Evolutionary conservation across 1,140 invertebrate genomes (phyloP).

Genomic region (Zaprionus africanus): DNA sequence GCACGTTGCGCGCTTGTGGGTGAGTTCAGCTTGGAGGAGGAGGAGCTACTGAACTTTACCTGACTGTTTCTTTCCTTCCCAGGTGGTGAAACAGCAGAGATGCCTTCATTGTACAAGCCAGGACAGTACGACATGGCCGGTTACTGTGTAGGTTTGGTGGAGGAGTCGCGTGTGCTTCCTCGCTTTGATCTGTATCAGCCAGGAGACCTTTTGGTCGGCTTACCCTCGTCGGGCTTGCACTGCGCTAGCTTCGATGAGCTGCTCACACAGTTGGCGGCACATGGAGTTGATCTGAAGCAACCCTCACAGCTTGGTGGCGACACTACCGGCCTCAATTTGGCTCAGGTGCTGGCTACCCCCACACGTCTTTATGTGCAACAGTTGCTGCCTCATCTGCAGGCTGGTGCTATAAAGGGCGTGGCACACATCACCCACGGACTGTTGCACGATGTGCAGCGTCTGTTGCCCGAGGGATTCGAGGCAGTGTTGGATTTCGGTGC

Average conservation of each 20-base stretch:
- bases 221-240: conserved; percentile 93
- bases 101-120: conserved; percentile 94
- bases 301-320: conserved; percentile 45
- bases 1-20: conserved; percentile 96
- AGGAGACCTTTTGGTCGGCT: conserved; percentile 92
- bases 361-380: conserved; percentile 95
- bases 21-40: conserved; percentile 76
- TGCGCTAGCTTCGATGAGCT: conserved; percentile 96
- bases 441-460: conserved; percentile 94
- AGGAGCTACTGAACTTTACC: background rate
- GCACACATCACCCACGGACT: conserved; percentile 98
- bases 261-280: conserved; percentile 87
- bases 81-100: conserved; percentile 98
- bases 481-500: conserved; percentile 90
- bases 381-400: conserved; percentile 90
- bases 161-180: conserved; percentile 89
- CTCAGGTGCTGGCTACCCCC: conserved; percentile 92
- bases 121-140: conserved; percentile 97
- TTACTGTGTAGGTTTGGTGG: conserved; percentile 95
- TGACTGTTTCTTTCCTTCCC: background rate
- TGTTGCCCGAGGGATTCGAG: conserved; percentile 88
- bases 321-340: conserved; percentile 47
- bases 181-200: conserved; percentile 86
- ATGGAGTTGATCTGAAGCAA: conserved; percentile 52
- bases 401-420: conserved; percentile 91